phyloP scores from a whole-genome alignment of 2,888 invertebrate genomes.

The Trichopoda pennipes region DNA sequence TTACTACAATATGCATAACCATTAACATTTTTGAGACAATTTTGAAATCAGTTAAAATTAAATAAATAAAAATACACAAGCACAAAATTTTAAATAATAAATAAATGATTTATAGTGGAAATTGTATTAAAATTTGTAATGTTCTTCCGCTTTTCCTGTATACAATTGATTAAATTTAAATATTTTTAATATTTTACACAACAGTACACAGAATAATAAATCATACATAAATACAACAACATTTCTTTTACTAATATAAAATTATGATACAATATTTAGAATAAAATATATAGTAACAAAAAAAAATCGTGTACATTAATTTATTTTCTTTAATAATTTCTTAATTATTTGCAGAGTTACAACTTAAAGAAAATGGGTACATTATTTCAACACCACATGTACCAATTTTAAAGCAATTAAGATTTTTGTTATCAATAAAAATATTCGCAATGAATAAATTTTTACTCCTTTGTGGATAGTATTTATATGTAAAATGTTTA shows the following conservation, averaged over 20 bases:
- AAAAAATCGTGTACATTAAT: conserved; percentile 5
- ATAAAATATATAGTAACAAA: conserved; percentile 35
- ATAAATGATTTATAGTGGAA: conserved; percentile 1
- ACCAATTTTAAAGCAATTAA: conserved; percentile 5
- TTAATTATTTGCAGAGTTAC: neutral
- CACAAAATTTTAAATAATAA: conserved; percentile 11
- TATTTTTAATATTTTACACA: conserved; percentile 38
- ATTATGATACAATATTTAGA: conserved; percentile 39
- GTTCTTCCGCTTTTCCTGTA: conserved; percentile 16
- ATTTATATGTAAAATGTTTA: too few species aligned
- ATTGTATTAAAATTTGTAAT: neutral
- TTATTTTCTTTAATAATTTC: neutral
- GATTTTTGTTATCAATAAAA: conserved; percentile 27
- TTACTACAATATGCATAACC: conserved; percentile 28
- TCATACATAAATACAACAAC: conserved; percentile 12
- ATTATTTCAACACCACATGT: neutral
- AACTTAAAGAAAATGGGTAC: neutral
- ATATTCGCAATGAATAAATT: neutral
- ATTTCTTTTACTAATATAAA: conserved; percentile 17
- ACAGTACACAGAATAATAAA: conserved; percentile 3
- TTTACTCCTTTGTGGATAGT: too few species aligned
- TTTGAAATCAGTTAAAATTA: conserved; percentile 16
- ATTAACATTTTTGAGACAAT: conserved; percentile 24
- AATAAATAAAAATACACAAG: conserved; percentile 8
- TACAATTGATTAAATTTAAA: neutral